Base-by-base conservation (phyloP, 2,113 vertebrate species). In the Mormoops blainvillei region DNA sequence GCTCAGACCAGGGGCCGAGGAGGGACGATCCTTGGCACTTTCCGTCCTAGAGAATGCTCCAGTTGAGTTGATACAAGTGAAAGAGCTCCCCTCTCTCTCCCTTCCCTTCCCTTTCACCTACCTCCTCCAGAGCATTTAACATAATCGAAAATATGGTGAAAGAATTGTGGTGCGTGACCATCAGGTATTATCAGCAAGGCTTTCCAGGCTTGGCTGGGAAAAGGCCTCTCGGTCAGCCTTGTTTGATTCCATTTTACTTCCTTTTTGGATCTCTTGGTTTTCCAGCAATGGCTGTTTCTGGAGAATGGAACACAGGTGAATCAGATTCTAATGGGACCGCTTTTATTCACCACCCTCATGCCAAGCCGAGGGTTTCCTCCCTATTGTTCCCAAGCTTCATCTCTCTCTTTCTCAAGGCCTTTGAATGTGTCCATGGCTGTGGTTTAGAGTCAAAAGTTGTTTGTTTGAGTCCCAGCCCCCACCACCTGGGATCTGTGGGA, bases 11-110 rank as follows among this genome's bases (percentile, higher is more conserved):
- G 61, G 96, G 52, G 89, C 22, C 10, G 5, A 96, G 96, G 96
- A 96, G 96, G 90, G 97, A 89, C 52, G 41, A 54, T n/a, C 97
- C 36, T 96, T 89, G 97, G 98, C 97, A 96, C 97, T 97, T 96
- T 96, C 96, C 93, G 36, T 90, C 96, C 98, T 96, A 68, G 97
- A 93, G 88, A 94, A 77, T 93, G 54, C 96, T 94, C 73, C 0
- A 14, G 89, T 48, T 52, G 93, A 87, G 91, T 92, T 97, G 96
- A 96, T 96, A 94, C 97, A 95, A 96, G 94, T 54, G 85, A 91
- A 97, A 65, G 74, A 89, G 86, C 84, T 50, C 77, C 92, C 92
- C 54, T 92, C 88, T 56, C 31, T 16, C 71, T 61, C 93, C 63
- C 94, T 26, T 76, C 41, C 63, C 52, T 31, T 43, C 26, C 22